These are phyloP conservation scores for Magallana nippona DNA, from an alignment of 2,888 invertebrate species.

Conservation along the genomic window DNA sequence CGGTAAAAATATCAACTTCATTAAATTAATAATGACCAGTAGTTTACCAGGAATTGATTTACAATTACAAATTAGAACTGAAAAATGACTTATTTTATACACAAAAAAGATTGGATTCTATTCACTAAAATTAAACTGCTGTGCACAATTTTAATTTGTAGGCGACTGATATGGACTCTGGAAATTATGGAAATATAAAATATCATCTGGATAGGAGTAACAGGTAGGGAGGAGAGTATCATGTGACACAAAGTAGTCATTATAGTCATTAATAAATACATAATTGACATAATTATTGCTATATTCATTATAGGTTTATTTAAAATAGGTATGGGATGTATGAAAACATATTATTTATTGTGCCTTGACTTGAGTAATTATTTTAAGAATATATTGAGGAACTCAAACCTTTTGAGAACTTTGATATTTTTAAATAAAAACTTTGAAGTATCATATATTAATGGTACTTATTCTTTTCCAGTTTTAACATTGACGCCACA, in stretches of 20 bases:
- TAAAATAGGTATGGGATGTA: no score
- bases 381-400: not conserved
- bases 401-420: not conserved
- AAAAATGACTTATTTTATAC: no score
- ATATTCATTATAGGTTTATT: no score
- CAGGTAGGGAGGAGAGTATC: not conserved
- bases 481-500: not conserved
- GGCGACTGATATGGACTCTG: slow-evolving; percentile 35
- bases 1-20: slow-evolving; percentile 24
- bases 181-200: not conserved
- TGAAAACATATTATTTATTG: no score
- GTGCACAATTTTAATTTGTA: not conserved
- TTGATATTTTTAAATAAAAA: not conserved
- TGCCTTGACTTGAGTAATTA: no score
- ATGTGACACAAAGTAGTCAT: no score
- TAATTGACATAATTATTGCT: no score
- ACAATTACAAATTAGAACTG: no score
- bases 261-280: no score
- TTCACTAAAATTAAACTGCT: no score
- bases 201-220: not conserved
- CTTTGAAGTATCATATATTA: not conserved
- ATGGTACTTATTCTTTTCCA: not conserved
- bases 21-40: not conserved
- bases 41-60: no score
- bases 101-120: no score